phyloP scores from a whole-genome alignment of 2,113 vertebrate species.

The Tyto alba region DNA sequence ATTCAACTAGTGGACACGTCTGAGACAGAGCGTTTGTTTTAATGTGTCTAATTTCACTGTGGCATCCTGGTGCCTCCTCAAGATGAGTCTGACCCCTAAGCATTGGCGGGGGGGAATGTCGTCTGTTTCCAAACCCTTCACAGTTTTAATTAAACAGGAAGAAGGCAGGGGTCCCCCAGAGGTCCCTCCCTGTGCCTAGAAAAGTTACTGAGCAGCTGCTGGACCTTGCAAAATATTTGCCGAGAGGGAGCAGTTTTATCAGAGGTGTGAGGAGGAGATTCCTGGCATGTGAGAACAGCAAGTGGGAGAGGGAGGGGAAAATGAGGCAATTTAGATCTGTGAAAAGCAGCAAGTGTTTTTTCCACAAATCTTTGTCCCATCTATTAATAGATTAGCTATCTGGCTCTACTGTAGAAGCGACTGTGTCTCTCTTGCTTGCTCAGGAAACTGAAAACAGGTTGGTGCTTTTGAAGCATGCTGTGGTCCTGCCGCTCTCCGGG shows the following conservation, averaged over 20 bases:
- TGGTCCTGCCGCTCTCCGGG: fast-evolving
- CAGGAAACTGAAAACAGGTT: background rate
- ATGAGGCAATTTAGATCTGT: background rate
- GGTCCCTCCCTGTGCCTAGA: background rate
- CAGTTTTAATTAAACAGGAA: background rate
- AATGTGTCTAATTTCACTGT: background rate
- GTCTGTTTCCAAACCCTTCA: background rate
- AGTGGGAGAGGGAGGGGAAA: background rate
- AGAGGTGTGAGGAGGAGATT: background rate
- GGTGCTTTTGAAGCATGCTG: background rate
- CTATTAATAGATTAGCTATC: background rate
- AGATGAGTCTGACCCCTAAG: background rate
- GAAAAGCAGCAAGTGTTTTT: background rate
- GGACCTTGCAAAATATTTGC: background rate
- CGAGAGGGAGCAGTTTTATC: background rate
- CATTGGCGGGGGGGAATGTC: fast-evolving
- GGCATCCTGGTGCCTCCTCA: background rate
- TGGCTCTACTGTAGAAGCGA: background rate
- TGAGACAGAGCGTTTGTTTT: background rate
- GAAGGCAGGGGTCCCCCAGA: background rate
- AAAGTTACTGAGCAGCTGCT: background rate
- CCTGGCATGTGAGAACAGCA: background rate
- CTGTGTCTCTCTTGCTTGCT: background rate
- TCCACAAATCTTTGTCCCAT: background rate
- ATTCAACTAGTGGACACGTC: fast-evolving